Evolutionary conservation across 2,113 vertebrate genomes (phyloP).

Genomic region (Solea senegalensis): DNA sequence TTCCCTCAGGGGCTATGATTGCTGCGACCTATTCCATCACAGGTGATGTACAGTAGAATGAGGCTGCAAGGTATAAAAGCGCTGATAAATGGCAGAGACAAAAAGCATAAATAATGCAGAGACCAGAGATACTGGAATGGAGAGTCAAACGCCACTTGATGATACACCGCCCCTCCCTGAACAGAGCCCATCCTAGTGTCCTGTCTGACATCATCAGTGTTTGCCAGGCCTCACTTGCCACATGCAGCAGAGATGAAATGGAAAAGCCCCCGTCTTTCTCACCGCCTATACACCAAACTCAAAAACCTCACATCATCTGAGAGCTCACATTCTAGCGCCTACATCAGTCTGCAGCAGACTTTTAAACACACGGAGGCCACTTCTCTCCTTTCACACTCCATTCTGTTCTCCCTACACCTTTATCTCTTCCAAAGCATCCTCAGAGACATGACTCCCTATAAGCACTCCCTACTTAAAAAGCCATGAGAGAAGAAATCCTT

Average conservation of each 20-base stretch:
- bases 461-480: conserved; percentile 33
- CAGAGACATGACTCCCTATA: conserved; percentile 18
- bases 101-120: conserved; percentile 67
- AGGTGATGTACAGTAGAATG: conserved; percentile 46
- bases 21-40: conserved; percentile 48
- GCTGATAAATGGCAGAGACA: conserved; percentile 66
- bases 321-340: conserved; percentile 1
- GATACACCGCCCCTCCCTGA: conserved; percentile 45
- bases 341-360: conserved; percentile 17
- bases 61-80: conserved; percentile 41
- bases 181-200: conserved; percentile 47
- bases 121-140: conserved; percentile 45
- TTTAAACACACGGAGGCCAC: conserved; percentile 25
- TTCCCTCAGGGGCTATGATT: conserved; percentile 59
- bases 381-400: conserved; percentile 25
- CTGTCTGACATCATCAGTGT: conserved; percentile 71
- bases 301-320: conserved; percentile 17
- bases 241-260: conserved; percentile 15
- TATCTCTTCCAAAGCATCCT: conserved; percentile 17
- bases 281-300: neutral
- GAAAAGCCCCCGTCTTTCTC: conserved; percentile 12
- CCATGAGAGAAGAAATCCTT: conserved; percentile 45
- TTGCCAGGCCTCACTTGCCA: conserved; percentile 55
- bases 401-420: conserved; percentile 24
- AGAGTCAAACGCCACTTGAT: conserved; percentile 49